Conservation (phyloP, 1,140 invertebrate species). For the Dreissena polymorpha region DNA sequence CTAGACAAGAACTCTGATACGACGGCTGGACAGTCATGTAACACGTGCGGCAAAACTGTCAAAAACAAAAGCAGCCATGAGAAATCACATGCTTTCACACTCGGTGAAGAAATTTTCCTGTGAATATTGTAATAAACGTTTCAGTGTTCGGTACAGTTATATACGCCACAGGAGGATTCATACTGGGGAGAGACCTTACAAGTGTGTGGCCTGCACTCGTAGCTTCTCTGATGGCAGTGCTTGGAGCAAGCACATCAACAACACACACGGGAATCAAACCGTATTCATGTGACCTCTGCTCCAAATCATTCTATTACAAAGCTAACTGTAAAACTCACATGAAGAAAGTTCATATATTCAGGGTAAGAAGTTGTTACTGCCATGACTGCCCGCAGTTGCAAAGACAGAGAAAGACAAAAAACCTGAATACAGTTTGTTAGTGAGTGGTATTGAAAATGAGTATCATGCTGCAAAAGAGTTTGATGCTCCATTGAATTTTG, state of each 20-base stretch:
- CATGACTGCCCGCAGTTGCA: neutral
- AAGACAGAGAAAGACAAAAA: constrained; percentile 19
- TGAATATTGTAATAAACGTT: constrained; percentile 55
- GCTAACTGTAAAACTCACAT: constrained; percentile 48
- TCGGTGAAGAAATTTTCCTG: constrained; percentile 49
- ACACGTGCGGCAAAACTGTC: constrained; percentile 46
- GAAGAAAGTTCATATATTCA: constrained; percentile 36
- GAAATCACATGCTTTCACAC: constrained; percentile 48
- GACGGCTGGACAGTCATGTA: constrained; percentile 32
- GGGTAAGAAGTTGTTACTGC: neutral
- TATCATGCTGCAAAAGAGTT: constrained; percentile 2
- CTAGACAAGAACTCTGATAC: constrained; percentile 33
- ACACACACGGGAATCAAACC: constrained; percentile 53
- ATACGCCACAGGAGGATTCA: constrained; percentile 49
- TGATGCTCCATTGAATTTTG: constrained; percentile 5
- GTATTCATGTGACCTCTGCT: constrained; percentile 49
- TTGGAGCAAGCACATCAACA: constrained; percentile 44
- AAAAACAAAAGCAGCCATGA: constrained; percentile 52
- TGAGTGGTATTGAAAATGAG: constrained; percentile 6
- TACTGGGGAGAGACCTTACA: constrained; percentile 56
- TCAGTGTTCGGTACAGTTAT: constrained; percentile 48
- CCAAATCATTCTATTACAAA: constrained; percentile 54
- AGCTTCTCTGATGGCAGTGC: constrained; percentile 52
- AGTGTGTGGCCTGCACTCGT: constrained; percentile 43
- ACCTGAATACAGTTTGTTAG: constrained; percentile 24